Base-by-base conservation (phyloP, 2,888 invertebrate genomes). In the Drosophila formosana region DNA sequence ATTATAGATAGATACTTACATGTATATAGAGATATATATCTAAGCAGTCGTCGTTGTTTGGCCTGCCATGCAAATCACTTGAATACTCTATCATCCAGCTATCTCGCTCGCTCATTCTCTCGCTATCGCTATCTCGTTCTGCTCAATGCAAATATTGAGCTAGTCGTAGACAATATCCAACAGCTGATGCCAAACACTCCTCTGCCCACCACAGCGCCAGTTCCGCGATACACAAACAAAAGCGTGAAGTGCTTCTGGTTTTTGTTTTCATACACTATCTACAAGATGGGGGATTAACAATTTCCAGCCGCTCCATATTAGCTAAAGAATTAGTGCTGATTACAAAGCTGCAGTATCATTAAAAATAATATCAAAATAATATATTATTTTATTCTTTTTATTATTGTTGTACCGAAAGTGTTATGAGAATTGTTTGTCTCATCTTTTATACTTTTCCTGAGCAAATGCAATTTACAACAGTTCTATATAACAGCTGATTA, bases 101-200 rank as follows among this genome's bases (percentile, higher is more conserved):
- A 13, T 41, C 39, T 18, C 50, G 18, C 7, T 7, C 18, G 4
- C 28, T 30, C 34, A n/a, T n/a, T n/a, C n/a, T n/a, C n/a, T n/a
- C n/a, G n/a, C n/a, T 50, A 1, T n/a, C 13, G 7, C 47, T 26
- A 6, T 25, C 39, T 39, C 26, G 39, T 50, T 30, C 56, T 53
- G 25, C 39, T 37, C 26, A 34, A 18, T 57, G 63, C 70, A 79
- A 85, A 82, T 80, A 80, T 74, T 75, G 51, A 66, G 52, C 55
- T 34, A 45, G 43, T 57, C 28, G 37, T 64, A 66, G 72, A 73
- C 60, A 55, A 56, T 62, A 62, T 51, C 62, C 53, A 73, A 80
- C 78, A 81, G 73, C 79, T 82, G 84, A 74, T 75, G 66, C 47
- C 52, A 49, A 50, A 47, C 61, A 46, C 56, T 47, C 23, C n/a